A percentile compares a stretch with the other conserved stretches of the same genome.
Conservation (phyloP, 2,888 invertebrate species). For the Arenicola marina region DNA sequence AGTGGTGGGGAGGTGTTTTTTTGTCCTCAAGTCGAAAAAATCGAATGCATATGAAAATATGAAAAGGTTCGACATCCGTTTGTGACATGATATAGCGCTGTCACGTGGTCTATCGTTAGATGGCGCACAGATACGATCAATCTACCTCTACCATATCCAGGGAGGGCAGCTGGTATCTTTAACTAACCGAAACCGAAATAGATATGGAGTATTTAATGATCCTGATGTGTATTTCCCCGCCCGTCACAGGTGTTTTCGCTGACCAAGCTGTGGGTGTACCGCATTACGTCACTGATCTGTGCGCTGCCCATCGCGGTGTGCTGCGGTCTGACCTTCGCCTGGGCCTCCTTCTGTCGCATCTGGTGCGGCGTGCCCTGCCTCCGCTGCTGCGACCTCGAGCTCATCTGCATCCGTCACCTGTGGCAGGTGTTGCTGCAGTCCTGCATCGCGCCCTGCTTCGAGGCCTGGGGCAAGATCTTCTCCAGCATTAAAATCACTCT, state of each 20-base stretch:
- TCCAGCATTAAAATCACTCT: slow-evolving; percentile 1
- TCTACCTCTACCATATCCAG: too few species aligned
- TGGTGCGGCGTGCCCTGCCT: slow-evolving; percentile 46
- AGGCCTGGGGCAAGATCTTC: slow-evolving; percentile 19
- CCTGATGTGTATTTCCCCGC: neutral
- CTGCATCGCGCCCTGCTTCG: slow-evolving; percentile 21
- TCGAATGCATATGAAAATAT: too few species aligned
- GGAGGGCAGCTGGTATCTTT: too few species aligned
- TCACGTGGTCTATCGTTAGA: too few species aligned
- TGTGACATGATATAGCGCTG: too few species aligned
- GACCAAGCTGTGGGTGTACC: slow-evolving; percentile 43
- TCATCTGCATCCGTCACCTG: slow-evolving; percentile 19
- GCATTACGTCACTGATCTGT: slow-evolving; percentile 37
- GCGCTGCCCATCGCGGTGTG: slow-evolving; percentile 42
- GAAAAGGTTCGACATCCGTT: too few species aligned
- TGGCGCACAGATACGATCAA: too few species aligned
- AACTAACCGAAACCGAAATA: too few species aligned
- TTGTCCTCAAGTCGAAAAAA: too few species aligned
- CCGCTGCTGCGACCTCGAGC: slow-evolving; percentile 22
- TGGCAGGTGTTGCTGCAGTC: slow-evolving; percentile 5
- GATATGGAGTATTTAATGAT: too few species aligned
- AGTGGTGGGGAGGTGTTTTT: too few species aligned
- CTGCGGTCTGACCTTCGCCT: slow-evolving; percentile 46
- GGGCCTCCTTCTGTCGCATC: slow-evolving; percentile 43
- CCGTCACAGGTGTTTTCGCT: slow-evolving; percentile 37